Conservation (phyloP, 53 echinoderm and acorn worm genomes). For the Paelopatides confundens region DNA sequence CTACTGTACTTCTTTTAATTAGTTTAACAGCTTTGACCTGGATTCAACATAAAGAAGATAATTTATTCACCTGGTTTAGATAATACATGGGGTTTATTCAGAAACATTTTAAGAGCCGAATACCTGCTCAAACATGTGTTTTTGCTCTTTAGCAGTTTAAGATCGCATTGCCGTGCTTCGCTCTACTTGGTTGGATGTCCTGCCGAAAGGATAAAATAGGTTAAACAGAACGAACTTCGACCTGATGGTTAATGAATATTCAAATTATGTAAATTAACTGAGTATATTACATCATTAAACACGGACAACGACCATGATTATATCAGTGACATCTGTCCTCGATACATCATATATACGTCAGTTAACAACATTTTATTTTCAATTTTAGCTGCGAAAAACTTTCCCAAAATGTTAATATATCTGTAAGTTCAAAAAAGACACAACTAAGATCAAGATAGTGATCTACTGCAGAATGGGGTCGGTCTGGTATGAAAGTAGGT, state of each 20-base stretch:
- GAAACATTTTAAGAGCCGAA: background rate
- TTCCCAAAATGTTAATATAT: too few species aligned
- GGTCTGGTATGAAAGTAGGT: too few species aligned
- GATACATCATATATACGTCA: too few species aligned
- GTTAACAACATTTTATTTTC: too few species aligned
- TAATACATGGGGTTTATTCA: background rate
- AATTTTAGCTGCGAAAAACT: too few species aligned
- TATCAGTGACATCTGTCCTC: too few species aligned
- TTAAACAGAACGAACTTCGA: background rate
- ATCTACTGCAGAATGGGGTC: too few species aligned
- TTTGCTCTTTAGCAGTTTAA: background rate
- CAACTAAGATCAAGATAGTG: too few species aligned
- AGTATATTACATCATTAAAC: too few species aligned
- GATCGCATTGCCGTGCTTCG: background rate
- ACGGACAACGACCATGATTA: too few species aligned
- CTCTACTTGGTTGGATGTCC: background rate
- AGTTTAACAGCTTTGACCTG: background rate
- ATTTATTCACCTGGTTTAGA: constrained; percentile 1
- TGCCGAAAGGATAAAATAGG: background rate
- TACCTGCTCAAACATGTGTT: background rate
- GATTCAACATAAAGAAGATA: background rate
- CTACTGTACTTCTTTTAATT: background rate
- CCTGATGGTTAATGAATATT: background rate
- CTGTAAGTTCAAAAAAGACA: too few species aligned
- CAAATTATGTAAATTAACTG: too few species aligned